Percentiles rank a stretch among this genome's conserved stretches.
Evolutionary conservation across 1,140 invertebrate species (phyloP).

Genomic region (Ylistrum balloti): DNA sequence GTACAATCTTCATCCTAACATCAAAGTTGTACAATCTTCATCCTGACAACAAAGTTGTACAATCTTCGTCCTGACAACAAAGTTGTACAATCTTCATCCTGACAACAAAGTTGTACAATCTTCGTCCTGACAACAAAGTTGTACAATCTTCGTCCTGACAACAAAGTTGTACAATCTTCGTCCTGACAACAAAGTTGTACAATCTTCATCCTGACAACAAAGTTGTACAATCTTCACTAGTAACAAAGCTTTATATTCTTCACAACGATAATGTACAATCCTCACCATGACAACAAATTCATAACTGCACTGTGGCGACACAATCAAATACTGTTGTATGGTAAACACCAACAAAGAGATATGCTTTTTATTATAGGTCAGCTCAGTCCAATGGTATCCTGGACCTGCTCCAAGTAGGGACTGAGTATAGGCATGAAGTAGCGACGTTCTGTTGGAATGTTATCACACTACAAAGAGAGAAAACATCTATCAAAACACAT

Average conservation of each 20-base stretch:
- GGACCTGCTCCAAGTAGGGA: conserved; percentile 84
- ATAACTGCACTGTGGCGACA: too few species aligned
- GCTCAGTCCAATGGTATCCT: conserved; percentile 73
- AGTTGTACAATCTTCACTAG: too few species aligned
- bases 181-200: not conserved
- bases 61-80: not conserved
- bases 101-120: not conserved
- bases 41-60: not conserved
- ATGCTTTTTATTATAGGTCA: not conserved
- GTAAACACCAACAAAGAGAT: too few species aligned
- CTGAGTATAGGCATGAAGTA: conserved; percentile 85
- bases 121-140: not conserved
- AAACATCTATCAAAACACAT: too few species aligned
- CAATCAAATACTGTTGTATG: too few species aligned
- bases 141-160: not conserved
- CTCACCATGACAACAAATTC: not conserved
- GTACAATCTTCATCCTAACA: not conserved
- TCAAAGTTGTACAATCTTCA: not conserved
- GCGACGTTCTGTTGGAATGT: conserved; percentile 82
- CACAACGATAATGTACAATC: not conserved
- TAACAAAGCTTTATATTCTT: too few species aligned
- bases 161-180: not conserved
- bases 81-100: not conserved
- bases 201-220: not conserved
- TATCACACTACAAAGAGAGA: conserved; percentile 83